These are phyloP conservation scores for Brevimyrus niger DNA, from an alignment of 2,113 vertebrate species.

Conservation along the genomic window DNA sequence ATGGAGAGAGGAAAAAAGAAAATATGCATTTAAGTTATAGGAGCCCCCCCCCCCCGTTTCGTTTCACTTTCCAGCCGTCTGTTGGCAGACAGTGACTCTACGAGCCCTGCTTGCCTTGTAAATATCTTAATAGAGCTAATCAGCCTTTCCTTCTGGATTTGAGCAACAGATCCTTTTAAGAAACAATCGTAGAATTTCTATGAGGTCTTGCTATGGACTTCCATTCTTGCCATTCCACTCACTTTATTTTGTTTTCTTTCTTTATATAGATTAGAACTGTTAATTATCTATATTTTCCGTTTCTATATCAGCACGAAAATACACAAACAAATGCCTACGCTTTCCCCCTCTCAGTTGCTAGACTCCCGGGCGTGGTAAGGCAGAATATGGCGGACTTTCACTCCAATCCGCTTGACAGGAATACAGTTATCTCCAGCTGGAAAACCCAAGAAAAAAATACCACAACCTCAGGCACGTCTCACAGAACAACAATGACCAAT, in stretches of 20 bases:
- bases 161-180: conserved; percentile 56
- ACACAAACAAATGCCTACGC: background rate
- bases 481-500: background rate
- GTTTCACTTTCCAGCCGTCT: conserved; percentile 31
- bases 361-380: conserved; percentile 56
- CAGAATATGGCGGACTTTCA: conserved; percentile 60
- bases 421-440: conserved; percentile 19
- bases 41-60: conserved; percentile 18
- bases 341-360: conserved; percentile 27
- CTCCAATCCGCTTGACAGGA: conserved; percentile 20
- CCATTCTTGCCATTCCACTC: conserved; percentile 27
- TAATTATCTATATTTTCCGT: background rate
- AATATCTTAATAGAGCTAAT: conserved; percentile 41
- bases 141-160: conserved; percentile 41
- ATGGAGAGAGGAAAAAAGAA: conserved; percentile 28
- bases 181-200: conserved; percentile 40
- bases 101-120: conserved; percentile 19
- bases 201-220: conserved; percentile 34
- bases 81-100: conserved; percentile 23
- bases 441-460: conserved; percentile 21
- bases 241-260: conserved; percentile 6
- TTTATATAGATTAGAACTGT: background rate
- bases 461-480: conserved; percentile 20
- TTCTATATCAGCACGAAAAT: background rate
- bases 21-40: conserved; percentile 35